phyloP scores from a whole-genome alignment of 2,888 invertebrate species.

The Polydrusus tereticollis region DNA sequence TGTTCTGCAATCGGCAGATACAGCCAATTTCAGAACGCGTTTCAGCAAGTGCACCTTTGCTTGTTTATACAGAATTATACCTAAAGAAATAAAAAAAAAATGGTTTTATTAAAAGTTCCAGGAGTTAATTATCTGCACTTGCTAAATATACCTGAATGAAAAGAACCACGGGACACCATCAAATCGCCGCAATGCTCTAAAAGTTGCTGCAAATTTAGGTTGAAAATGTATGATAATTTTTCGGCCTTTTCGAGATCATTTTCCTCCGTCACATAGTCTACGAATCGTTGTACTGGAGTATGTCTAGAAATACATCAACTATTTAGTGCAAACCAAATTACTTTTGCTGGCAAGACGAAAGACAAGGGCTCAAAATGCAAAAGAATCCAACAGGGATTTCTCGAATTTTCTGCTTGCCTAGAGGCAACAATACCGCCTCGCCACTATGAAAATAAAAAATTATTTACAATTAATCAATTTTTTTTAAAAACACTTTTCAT shows the following conservation, averaged over 20 bases:
- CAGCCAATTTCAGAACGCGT: conserved; percentile 70
- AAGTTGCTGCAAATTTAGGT: conserved; percentile 75
- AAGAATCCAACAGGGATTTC: too few relatives aligned
- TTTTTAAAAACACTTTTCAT: too few relatives aligned
- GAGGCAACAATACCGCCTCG: too few relatives aligned
- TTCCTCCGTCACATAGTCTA: conserved; percentile 71
- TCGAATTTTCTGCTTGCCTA: too few relatives aligned
- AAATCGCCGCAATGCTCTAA: conserved; percentile 87
- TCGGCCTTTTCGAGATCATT: conserved; percentile 72
- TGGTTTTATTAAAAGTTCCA: neutral
- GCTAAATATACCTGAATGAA: conserved; percentile 72
- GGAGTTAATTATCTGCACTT: too few relatives aligned
- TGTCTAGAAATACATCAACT: conserved; percentile 56
- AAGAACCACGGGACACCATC: conserved; percentile 79
- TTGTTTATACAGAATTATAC: conserved; percentile 84
- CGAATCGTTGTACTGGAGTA: conserved; percentile 70
- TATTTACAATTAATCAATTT: too few relatives aligned
- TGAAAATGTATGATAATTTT: conserved; percentile 72
- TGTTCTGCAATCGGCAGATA: conserved; percentile 73
- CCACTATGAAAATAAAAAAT: too few relatives aligned
- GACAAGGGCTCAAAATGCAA: too few relatives aligned
- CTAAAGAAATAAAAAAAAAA: conserved; percentile 61
- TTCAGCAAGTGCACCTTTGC: conserved; percentile 70
- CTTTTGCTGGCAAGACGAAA: too few relatives aligned
- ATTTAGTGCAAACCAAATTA: neutral